These are phyloP conservation scores for Borostomias antarcticus DNA, from an alignment of 2,797 vertebrate species.

Conservation along the genomic window DNA sequence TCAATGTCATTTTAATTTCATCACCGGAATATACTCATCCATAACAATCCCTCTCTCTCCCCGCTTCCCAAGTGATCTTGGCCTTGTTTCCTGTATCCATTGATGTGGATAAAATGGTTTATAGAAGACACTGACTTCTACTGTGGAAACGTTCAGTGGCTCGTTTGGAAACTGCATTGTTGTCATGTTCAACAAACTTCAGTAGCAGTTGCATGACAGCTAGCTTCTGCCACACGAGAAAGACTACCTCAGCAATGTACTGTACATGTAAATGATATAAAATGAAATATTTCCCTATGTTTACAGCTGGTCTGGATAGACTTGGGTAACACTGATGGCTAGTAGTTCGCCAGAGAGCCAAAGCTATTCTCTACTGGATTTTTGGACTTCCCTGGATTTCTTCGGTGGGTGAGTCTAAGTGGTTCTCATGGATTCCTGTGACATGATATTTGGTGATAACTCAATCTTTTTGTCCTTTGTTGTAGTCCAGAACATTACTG, in stretches of 20 bases:
- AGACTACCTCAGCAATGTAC: conserved; percentile 5
- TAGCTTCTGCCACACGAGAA: conserved; percentile 27
- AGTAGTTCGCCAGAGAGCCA: neutral
- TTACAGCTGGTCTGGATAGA: neutral
- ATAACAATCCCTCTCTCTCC: conserved; percentile 12
- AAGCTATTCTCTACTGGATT: no score
- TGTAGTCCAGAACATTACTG: no score
- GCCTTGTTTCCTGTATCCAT: conserved; percentile 7
- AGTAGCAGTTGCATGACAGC: conserved; percentile 44
- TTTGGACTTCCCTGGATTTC: no score
- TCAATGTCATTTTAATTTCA: conserved; percentile 24
- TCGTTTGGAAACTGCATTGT: conserved; percentile 26
- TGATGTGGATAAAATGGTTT: conserved; percentile 32
- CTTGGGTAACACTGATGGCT: neutral
- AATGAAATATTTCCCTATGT: neutral
- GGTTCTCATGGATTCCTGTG: no score
- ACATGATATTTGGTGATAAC: no score
- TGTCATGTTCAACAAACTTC: conserved; percentile 57
- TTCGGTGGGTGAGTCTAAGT: no score
- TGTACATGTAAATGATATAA: no score
- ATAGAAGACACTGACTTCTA: conserved; percentile 26
- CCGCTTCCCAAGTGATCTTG: conserved; percentile 2
- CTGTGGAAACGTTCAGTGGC: conserved; percentile 31
- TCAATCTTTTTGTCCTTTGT: no score
- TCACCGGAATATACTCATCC: neutral